Evolutionary conservation across 2,113 vertebrate genomes (phyloP), one percentile per base, ranked within the genome.

Genomic region (Panurus biarmicus): DNA sequence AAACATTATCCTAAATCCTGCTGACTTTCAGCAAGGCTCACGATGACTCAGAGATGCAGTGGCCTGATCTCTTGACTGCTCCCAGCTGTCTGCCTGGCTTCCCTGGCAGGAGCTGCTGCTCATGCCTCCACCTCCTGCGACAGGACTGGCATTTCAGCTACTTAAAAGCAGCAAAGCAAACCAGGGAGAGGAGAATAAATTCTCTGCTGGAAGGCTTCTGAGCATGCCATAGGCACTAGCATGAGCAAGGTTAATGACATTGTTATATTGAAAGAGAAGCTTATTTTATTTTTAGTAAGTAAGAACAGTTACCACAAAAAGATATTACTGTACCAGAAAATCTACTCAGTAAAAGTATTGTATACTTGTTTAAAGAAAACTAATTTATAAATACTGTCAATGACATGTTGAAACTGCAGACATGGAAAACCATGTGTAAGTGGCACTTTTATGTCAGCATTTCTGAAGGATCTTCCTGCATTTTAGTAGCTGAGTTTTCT

Each of bases 1-100:
- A 94, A 92, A 71, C 61, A 54, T 38, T 60, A 45, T 64, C 80
- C 50, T 79, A 79, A 92, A 93, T 79, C 47, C 69, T 60, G 36
- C 74, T 40, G 87, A 76, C 85, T 91, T 93, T 33, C 50, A 73
- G 70, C 72, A 62, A 82, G 38, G 83, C 64, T 87, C 50, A 45
- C 7, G 8, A 5, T 94, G 90, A 93, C 57, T 85, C 90, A 76
- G 1, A 40, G 74, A 33, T 53, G n/a, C 45, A 20, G 66, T 17
- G 50, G 74, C 50, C 87, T 79, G 78, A 85, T 83, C 66, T 79
- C 71, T 16, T 16, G 9, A 11, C 89, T 67, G 89, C 73, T 92
- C 77, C 72, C 76, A 62, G 79, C 89, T 88, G 69, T 31, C 67
- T 2, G 10, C 87, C n/a, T n/a, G 16, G 24, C 45, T 89, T 48